phyloP scores from a whole-genome alignment of 2,113 vertebrate species.

The Dolichallabes microphthalmus region DNA sequence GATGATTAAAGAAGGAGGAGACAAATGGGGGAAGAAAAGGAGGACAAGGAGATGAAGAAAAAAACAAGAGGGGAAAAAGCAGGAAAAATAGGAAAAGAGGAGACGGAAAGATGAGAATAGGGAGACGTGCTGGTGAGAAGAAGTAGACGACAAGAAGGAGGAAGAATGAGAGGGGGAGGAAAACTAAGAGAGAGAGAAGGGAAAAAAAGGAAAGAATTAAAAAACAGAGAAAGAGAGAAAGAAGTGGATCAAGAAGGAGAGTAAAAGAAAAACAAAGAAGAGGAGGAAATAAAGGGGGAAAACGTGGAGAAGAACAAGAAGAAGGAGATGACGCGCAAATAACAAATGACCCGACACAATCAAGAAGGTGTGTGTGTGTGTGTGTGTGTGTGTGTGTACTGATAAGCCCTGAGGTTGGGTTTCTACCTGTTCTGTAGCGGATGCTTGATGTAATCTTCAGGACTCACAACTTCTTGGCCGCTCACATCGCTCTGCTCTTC shows the following conservation, averaged over 20 bases:
- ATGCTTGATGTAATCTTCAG: conserved; percentile 92
- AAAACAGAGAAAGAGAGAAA: neutral
- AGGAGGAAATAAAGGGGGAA: neutral
- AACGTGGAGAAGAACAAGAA: neutral
- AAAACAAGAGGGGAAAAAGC: neutral
- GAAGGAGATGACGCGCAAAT: neutral
- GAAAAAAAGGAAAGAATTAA: neutral
- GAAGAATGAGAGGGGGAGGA: neutral
- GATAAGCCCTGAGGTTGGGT: neutral
- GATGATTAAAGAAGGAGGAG: neutral
- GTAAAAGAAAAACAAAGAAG: neutral
- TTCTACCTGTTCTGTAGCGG: conserved; percentile 92
- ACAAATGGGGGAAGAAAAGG: too few species aligned
- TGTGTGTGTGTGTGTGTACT: neutral
- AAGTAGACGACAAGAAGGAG: neutral
- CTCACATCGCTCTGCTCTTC: conserved; percentile 80
- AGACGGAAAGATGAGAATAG: too few species aligned
- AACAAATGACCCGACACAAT: neutral
- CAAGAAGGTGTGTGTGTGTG: neutral
- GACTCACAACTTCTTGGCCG: conserved; percentile 80
- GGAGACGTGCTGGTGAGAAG: neutral
- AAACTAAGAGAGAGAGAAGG: too few species aligned
- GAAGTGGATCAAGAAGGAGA: neutral
- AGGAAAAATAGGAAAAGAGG: neutral
- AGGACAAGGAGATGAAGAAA: neutral